Conservation (phyloP, 2,888 invertebrate genomes). For the Boloria euphrosyne region DNA sequence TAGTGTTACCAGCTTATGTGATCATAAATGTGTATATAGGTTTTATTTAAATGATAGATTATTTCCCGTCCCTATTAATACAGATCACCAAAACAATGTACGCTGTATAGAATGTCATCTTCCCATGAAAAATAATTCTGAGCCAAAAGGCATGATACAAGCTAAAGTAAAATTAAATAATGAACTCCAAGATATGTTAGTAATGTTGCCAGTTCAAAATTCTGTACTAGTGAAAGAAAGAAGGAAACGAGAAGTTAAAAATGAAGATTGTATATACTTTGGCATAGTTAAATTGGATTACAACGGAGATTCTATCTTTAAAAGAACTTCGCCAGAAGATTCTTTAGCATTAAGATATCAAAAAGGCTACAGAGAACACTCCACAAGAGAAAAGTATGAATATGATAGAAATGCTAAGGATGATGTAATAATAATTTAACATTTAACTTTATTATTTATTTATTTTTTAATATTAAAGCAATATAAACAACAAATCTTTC, state of each 20-base stretch:
- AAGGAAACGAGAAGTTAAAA: conserved; percentile 48
- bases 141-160: conserved; percentile 70
- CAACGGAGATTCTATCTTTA: conserved; percentile 62
- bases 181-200: conserved; percentile 58
- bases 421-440: conserved; percentile 56
- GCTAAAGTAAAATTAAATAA: conserved; percentile 64
- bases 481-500: neutral
- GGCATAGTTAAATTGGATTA: conserved; percentile 64
- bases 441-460: neutral
- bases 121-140: conserved; percentile 55
- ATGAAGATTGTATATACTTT: conserved; percentile 59
- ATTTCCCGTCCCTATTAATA: conserved; percentile 77
- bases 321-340: conserved; percentile 55
- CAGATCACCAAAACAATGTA: conserved; percentile 69
- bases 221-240: conserved; percentile 65
- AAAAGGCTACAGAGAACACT: conserved; percentile 63
- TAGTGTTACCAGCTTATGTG: conserved; percentile 51
- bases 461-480: neutral
- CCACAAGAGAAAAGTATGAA: conserved; percentile 44
- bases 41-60: conserved; percentile 82
- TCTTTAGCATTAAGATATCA: conserved; percentile 73
- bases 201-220: conserved; percentile 66
- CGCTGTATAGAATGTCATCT: conserved; percentile 78
- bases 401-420: conserved; percentile 54
- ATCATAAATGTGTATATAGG: conserved; percentile 79